Evolutionary conservation across 2,888 invertebrate genomes (phyloP).

Genomic region (Plagodis pulveraria): DNA sequence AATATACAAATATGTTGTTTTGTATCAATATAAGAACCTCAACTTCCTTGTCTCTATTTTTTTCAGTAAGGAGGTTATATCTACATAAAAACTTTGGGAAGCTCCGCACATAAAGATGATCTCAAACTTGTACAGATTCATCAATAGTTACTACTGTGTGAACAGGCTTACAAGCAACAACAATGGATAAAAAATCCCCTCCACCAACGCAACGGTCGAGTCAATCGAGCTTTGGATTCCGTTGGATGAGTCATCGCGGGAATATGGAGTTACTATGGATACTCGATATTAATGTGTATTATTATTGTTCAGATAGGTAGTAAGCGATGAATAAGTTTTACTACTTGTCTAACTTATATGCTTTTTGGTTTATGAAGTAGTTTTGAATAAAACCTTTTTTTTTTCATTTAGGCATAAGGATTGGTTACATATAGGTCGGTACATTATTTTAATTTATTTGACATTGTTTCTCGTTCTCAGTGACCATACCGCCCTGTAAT

Average conservation of each 20-base stretch:
- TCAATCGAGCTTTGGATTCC: slow-evolving; percentile 23
- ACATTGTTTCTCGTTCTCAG: too few relatives aligned
- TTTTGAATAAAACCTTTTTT: too few relatives aligned
- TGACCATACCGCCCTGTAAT: too few relatives aligned
- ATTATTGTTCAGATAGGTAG: too few relatives aligned
- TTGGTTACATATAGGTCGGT: too few relatives aligned
- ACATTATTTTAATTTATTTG: too few relatives aligned
- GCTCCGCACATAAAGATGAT: slow-evolving; percentile 10
- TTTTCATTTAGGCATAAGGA: too few relatives aligned
- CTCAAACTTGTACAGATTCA: slow-evolving; percentile 18
- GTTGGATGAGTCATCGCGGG: slow-evolving; percentile 23
- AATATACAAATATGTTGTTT: too few relatives aligned
- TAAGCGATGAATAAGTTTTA: too few relatives aligned
- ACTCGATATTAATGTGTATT: neutral
- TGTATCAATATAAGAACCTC: too few relatives aligned
- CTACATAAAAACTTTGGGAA: slow-evolving; percentile 4
- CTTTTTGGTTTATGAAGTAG: too few relatives aligned
- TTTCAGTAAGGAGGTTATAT: neutral
- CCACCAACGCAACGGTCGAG: slow-evolving; percentile 16
- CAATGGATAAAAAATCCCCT: slow-evolving; percentile 10
- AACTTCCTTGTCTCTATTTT: neutral
- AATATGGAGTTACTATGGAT: slow-evolving; percentile 4
- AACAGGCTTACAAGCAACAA: slow-evolving; percentile 5
- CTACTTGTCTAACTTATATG: too few relatives aligned
- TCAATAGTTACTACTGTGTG: slow-evolving; percentile 4